Base-by-base conservation (phyloP, 2,113 vertebrate species). In the Hirundichthys speculiger region DNA sequence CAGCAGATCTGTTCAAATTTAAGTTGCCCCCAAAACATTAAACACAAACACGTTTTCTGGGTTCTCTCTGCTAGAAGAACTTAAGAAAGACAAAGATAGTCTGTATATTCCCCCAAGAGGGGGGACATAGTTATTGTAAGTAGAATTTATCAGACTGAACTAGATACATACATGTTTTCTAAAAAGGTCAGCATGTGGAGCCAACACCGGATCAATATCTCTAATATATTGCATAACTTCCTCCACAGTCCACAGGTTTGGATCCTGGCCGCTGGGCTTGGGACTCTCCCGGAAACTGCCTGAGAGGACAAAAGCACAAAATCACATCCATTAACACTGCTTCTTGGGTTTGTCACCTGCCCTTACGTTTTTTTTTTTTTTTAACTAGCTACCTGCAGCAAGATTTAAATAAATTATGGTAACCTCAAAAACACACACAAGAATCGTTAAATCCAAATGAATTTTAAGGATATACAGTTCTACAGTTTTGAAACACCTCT, bases 161-260 rank as follows among this genome's bases (percentile, higher is more conserved):
- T 8, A 10, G 24, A 63, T 64, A 92, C 94, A 46, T 90, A 99
- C 97, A 0, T 99, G 98, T 85, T 98, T 99, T 13, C 96, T 94
- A 68, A 99, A 99, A 53, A 99, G 96, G 79, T 99, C 96, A 2
- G 96, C 96, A 1, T 98, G 96, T 20, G 96, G 95, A 24, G 96
- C 96, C 40, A 99, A 92, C 79, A 96, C 95, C 0, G 97, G 97
- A 56, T 99, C 98, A 0, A 95, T 91, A 38, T 97, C 94, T 10
- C 93, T 91, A 74, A 99, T 94, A 84, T 97, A 99, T 86, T 95
- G 94, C 96, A 98, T 98, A 76, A 99, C 98, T 6, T 99, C 95
- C 82, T 98, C 96, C 11, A 98, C 96, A 0, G 94, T 94, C 98
- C 98, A 99, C 34, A 93, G 77, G 5, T 94, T 96, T 24, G 97